phyloP scores from a whole-genome alignment of 2,113 vertebrate genomes.

The Carassius gibelio region DNA sequence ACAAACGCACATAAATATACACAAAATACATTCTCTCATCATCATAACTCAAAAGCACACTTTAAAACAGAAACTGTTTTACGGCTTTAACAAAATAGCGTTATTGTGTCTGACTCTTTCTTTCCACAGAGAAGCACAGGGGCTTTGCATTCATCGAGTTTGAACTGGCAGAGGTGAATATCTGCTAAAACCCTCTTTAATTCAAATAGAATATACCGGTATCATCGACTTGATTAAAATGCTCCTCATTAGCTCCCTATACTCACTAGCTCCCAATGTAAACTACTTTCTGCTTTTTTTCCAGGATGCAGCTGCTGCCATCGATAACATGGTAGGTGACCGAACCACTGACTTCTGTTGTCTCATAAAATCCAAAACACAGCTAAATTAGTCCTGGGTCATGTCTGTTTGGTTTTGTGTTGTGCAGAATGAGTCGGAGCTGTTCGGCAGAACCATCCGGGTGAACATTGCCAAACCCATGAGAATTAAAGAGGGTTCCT shows the following conservation, averaged over 20 bases:
- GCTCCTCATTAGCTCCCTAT: background rate
- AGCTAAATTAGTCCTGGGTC: too few relatives aligned
- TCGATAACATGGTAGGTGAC: slow-evolving; percentile 92
- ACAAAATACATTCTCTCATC: background rate
- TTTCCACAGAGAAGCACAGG: slow-evolving; percentile 88
- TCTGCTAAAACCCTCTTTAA: background rate
- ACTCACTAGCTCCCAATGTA: too few relatives aligned
- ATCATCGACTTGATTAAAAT: background rate
- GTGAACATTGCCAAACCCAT: slow-evolving; percentile 97
- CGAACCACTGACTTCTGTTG: background rate
- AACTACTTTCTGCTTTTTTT: background rate
- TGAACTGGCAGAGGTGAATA: slow-evolving; percentile 90
- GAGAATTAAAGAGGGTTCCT: slow-evolving; percentile 96
- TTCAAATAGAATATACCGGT: background rate
- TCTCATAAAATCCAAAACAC: too few relatives aligned
- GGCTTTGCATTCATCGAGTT: slow-evolving; percentile 97
- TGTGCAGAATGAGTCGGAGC: slow-evolving; percentile 91
- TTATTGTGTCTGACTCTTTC: background rate
- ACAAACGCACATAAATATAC: slow-evolving; percentile 17
- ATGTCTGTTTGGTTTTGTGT: background rate
- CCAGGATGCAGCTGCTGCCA: slow-evolving; percentile 94
- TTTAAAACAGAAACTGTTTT: background rate
- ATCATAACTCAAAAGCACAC: background rate
- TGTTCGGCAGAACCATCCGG: slow-evolving; percentile 92
- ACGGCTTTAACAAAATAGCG: background rate